Conservation (phyloP, 1,140 invertebrate genomes). For the Listronotus bonariensis region DNA sequence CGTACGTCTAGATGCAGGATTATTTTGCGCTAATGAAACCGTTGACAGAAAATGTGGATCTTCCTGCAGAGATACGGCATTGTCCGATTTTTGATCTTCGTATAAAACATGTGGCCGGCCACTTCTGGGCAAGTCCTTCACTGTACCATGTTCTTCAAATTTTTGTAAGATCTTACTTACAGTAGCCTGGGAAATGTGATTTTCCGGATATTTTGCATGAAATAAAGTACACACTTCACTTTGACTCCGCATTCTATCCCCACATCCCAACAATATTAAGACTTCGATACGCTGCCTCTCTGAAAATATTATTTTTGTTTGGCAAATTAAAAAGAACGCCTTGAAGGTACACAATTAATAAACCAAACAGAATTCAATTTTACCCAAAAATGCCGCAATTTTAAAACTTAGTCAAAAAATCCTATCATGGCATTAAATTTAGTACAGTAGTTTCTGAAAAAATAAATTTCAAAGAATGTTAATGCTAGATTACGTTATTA, state of each 20-base stretch:
- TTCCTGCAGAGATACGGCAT: not conserved
- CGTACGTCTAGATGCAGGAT: not conserved
- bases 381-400: slow-evolving; percentile 4
- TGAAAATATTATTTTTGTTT: not conserved
- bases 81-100: not conserved
- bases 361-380: slow-evolving; percentile 6
- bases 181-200: not conserved
- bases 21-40: not conserved
- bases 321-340: not conserved
- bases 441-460: no score
- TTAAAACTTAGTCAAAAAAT: slow-evolving; percentile 9
- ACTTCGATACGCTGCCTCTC: slow-evolving; percentile 17
- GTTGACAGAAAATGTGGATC: not conserved
- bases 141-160: not conserved
- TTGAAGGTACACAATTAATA: not conserved
- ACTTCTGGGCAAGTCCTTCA: not conserved
- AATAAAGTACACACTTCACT: slow-evolving; percentile 20
- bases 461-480: no score
- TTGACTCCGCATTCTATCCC: slow-evolving; percentile 19
- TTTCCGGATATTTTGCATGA: not conserved
- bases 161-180: not conserved
- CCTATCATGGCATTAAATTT: not conserved
- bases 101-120: not conserved
- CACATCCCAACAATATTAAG: slow-evolving; percentile 21
- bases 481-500: no score